A percentile compares a stretch with the other conserved stretches of the same genome.
These are phyloP conservation scores for Parauchenoglanis punctatus DNA, from an alignment of 2,797 vertebrate species.

Conservation along the genomic window DNA sequence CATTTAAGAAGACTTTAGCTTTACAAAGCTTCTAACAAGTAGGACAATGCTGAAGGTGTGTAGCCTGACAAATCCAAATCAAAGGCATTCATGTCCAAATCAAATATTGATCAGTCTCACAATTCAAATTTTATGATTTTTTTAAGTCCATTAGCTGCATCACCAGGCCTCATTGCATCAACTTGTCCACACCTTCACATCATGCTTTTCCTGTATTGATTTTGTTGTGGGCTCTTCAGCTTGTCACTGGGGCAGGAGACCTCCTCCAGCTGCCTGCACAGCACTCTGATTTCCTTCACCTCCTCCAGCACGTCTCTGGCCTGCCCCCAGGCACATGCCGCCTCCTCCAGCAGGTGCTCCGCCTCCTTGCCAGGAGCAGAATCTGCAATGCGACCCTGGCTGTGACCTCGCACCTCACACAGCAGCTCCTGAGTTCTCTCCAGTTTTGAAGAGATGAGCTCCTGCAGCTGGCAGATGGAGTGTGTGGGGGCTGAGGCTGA, in stretches of 20 bases:
- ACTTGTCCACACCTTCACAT: slow-evolving; percentile 73
- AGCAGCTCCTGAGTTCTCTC: slow-evolving; percentile 89
- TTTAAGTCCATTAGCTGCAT: neutral
- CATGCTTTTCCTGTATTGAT: slow-evolving; percentile 79
- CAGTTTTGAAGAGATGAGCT: slow-evolving; percentile 88
- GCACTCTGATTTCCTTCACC: slow-evolving; percentile 83
- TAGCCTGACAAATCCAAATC: slow-evolving; percentile 5
- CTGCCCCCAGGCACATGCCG: slow-evolving; percentile 83
- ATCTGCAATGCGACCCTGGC: slow-evolving; percentile 69
- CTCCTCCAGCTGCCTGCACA: slow-evolving; percentile 82
- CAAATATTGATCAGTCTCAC: neutral
- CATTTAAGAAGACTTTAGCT: neutral
- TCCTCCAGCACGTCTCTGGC: slow-evolving; percentile 88
- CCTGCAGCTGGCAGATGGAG: slow-evolving; percentile 80
- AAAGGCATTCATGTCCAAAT: neutral
- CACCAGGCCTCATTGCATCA: neutral
- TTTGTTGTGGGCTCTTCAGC: slow-evolving; percentile 69
- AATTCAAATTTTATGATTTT: neutral
- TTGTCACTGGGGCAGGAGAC: slow-evolving; percentile 67
- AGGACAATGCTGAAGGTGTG: neutral
- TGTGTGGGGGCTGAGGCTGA: slow-evolving; percentile 33
- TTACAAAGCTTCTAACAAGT: slow-evolving; percentile 5
- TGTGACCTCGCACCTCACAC: slow-evolving; percentile 73
- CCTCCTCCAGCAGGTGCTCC: slow-evolving; percentile 86
- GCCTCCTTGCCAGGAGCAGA: slow-evolving; percentile 75